These are phyloP conservation scores for Dynastes grantii DNA, from an alignment of 2,888 invertebrate species.

Conservation along the genomic window DNA sequence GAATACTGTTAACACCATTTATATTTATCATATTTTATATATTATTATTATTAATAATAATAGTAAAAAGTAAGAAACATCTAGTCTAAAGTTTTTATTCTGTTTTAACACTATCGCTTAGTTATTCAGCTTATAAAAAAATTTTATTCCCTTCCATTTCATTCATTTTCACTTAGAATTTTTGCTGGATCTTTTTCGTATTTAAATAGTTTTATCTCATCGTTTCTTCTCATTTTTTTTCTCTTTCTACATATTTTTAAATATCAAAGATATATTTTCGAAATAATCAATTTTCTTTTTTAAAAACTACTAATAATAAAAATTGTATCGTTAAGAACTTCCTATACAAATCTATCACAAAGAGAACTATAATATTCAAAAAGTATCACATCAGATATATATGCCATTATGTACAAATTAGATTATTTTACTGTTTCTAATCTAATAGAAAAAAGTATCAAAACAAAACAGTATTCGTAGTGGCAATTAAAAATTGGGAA, in stretches of 20 bases:
- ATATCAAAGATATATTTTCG: no score
- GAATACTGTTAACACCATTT: conserved; percentile 71
- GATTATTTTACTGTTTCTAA: conserved; percentile 18
- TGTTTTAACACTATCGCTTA: conserved; percentile 57
- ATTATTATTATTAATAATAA: conserved; percentile 24
- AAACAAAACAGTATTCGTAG: not conserved
- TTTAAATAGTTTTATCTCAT: conserved; percentile 50
- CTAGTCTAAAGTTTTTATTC: conserved; percentile 60
- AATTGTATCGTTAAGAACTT: not conserved
- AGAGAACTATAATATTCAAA: conserved; percentile 40
- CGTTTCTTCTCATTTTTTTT: conserved; percentile 6
- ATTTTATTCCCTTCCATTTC: conserved; percentile 59
- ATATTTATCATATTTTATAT: conserved; percentile 28
- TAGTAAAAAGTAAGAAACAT: conserved; percentile 68
- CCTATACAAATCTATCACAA: conserved; percentile 48
- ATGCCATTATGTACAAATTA: conserved; percentile 17
- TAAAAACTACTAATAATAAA: conserved; percentile 50
- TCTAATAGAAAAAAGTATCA: conserved; percentile 5
- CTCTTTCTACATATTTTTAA: not conserved
- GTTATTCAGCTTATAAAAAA: conserved; percentile 61
- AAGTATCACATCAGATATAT: conserved; percentile 44
- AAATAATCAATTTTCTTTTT: conserved; percentile 57
- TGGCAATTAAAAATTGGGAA: not conserved
- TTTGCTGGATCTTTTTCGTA: conserved; percentile 5
- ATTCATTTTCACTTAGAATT: conserved; percentile 12